These are phyloP conservation scores for Cheilosia urbana DNA, from an alignment of 2,888 invertebrate species.

Conservation along the genomic window DNA sequence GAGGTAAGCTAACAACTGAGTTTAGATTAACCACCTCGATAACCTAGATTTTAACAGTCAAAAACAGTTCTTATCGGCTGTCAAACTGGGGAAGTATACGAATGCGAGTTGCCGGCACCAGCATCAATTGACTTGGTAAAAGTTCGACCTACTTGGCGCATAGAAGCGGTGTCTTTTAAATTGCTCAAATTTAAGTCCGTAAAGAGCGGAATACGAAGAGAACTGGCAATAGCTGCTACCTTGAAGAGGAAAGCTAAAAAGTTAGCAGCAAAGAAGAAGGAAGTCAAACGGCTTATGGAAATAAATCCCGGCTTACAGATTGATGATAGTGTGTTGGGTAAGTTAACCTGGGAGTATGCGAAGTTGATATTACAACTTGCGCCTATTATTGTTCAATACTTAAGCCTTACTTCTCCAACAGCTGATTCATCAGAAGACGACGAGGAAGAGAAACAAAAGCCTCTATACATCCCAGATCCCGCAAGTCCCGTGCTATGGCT, in stretches of 20 bases:
- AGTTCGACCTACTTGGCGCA: slow-evolving; percentile 80
- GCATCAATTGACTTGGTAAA: slow-evolving; percentile 81
- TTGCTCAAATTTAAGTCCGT: slow-evolving; percentile 85
- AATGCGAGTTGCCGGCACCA: slow-evolving; percentile 84
- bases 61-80: slow-evolving; percentile 85
- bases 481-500: slow-evolving; percentile 86
- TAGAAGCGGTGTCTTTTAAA: slow-evolving; percentile 77
- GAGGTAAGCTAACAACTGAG: slow-evolving; percentile 80
- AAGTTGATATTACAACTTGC: too few species aligned
- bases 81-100: slow-evolving; percentile 85
- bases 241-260: slow-evolving; percentile 85
- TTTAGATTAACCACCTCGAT: neutral
- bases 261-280: slow-evolving; percentile 84
- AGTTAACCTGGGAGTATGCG: slow-evolving; percentile 46
- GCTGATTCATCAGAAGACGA: slow-evolving; percentile 85
- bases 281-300: slow-evolving; percentile 85
- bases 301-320: slow-evolving; percentile 87
- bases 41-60: slow-evolving; percentile 45
- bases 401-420: slow-evolving; percentile 69
- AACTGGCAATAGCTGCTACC: slow-evolving; percentile 86
- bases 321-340: slow-evolving; percentile 87
- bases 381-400: neutral
- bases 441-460: slow-evolving; percentile 85
- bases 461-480: slow-evolving; percentile 85
- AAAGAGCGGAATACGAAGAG: slow-evolving; percentile 86